Base-by-base conservation (phyloP, 2,113 vertebrate genomes). In the Podocnemis expansa region DNA sequence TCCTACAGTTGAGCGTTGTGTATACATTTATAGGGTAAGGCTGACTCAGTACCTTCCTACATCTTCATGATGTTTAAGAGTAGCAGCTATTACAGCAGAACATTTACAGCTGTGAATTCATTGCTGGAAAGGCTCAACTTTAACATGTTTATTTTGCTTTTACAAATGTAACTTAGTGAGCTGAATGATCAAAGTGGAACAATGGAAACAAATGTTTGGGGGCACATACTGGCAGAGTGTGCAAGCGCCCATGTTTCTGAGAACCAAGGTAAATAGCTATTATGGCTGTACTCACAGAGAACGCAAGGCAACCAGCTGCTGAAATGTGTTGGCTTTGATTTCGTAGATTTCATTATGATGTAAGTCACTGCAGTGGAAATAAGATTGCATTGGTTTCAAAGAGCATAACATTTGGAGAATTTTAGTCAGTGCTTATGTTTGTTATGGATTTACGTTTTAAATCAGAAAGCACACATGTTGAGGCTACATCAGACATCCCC, bases 331-430 rank as follows among this genome's bases (percentile, higher is more conserved):
- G 8, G 90, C 98, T 96, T 97, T 97, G 91, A 99, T 97, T 97
- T 99, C 98, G 95, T 97, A 85, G 11, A 99, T 98, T 96, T 98
- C 98, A 60, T 99, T 99, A 95, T 99, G 99, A 85, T 98, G 98
- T 85, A 99, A 97, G 97, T 99, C 98, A 93, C 99, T 99, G 97
- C 95, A 98, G 98, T 0, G 86, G 97, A 89, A 98, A 90, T 80
- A 93, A 97, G 78, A 94, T 80, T 80, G 43, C 38, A 60, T 96
- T 78, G 94, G 80, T 93, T 97, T 94, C 97, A 97, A 93, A 96
- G 82, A 84, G 67, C 55, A 90, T 51, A 91, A 54, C 87, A 86
- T 97, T 93, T 1, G 2, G 58, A 80, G 49, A 87, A 82, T 29
- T 93, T 96, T 76, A 84, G n/a, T 73, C 21, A 10, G 47, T 82